phyloP scores from a whole-genome alignment of 23 tunicate species.

The Trididemnum nubilum region DNA sequence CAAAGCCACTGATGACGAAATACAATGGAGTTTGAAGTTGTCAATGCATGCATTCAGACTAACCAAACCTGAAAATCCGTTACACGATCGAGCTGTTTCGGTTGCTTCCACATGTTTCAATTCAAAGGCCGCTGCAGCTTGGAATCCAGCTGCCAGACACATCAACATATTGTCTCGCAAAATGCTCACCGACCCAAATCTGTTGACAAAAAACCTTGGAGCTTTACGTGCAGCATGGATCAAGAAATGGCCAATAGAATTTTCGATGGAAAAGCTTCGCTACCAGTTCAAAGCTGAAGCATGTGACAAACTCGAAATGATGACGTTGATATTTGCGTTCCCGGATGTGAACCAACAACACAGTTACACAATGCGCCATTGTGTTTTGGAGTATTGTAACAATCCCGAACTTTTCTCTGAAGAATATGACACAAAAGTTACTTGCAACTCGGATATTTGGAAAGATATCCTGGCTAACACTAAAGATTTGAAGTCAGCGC shows the following conservation, averaged over 20 bases:
- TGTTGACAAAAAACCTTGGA: not conserved
- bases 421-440: conserved; percentile 26
- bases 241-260: not conserved
- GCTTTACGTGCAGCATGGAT: not conserved
- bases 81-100: conserved; percentile 29
- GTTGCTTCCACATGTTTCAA: conserved; percentile 26
- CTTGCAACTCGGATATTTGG: conserved; percentile 24
- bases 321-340: conserved; percentile 28
- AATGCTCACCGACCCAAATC: not conserved
- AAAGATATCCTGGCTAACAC: conserved; percentile 12
- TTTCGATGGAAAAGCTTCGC: conserved; percentile 2
- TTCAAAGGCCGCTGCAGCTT: conserved; percentile 22
- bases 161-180: not conserved
- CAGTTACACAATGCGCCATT: conserved; percentile 52
- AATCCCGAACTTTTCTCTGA: conserved; percentile 14
- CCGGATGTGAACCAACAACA: conserved; percentile 27
- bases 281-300: conserved; percentile 36
- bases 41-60: conserved; percentile 27
- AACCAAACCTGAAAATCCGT: not conserved
- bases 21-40: conserved; percentile 77
- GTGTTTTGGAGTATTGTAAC: conserved; percentile 28
- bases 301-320: conserved; percentile 21
- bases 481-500: not conserved
- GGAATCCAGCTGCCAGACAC: conserved; percentile 56
- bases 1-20: conserved; percentile 12